Evolutionary conservation across 2,797 vertebrate genomes (phyloP).

Genomic region (Menidia menidia): DNA sequence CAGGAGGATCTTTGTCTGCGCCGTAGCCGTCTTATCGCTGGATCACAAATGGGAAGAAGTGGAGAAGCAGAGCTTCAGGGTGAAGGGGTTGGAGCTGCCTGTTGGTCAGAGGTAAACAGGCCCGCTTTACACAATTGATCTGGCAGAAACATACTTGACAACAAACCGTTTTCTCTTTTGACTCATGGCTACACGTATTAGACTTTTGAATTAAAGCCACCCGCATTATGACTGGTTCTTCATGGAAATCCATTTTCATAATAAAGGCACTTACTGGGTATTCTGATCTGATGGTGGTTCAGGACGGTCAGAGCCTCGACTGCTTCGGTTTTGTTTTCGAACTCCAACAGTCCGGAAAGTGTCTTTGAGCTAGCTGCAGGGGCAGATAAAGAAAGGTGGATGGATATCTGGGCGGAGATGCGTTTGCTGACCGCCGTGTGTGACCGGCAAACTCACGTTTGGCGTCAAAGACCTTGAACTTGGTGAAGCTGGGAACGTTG

Average conservation of each 20-base stretch:
- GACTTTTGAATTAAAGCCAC: neutral
- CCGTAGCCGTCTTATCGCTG: constrained; percentile 9
- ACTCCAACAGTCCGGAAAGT: constrained; percentile 92
- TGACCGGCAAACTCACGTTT: constrained; percentile 88
- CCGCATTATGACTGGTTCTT: neutral
- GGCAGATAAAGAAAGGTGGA: neutral
- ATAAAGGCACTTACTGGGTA: constrained; percentile 85
- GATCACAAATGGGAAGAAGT: constrained; percentile 88
- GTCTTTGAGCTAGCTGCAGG: constrained; percentile 90
- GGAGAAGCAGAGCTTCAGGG: constrained; percentile 92
- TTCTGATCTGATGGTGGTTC: constrained; percentile 96
- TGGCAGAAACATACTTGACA: no score
- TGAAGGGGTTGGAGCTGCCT: constrained; percentile 84
- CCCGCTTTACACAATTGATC: neutral
- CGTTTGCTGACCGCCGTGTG: neutral
- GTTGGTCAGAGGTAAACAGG: constrained; percentile 16
- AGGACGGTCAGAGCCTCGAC: constrained; percentile 93
- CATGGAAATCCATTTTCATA: neutral
- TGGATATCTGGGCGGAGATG: no score
- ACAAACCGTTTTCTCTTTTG: no score
- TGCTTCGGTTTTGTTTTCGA: constrained; percentile 91
- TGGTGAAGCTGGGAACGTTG: constrained; percentile 90
- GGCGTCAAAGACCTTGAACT: constrained; percentile 94
- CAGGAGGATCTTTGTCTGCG: neutral
- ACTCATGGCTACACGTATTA: no score